Percentiles rank a stretch among this genome's conserved stretches.
These are phyloP conservation scores for Pedionomus torquatus DNA, from an alignment of 2,113 vertebrate genomes.

Conservation along the genomic window DNA sequence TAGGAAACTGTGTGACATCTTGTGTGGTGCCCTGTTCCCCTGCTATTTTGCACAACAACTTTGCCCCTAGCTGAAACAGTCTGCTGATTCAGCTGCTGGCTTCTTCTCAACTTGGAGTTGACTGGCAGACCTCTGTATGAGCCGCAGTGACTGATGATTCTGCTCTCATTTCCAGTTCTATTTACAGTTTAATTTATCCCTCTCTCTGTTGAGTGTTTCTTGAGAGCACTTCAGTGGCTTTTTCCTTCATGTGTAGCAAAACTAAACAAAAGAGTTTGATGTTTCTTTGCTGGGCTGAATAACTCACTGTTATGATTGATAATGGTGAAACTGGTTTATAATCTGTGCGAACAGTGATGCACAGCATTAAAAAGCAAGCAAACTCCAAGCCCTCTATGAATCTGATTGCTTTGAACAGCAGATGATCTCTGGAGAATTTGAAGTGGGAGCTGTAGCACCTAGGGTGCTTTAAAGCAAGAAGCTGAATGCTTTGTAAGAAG, in stretches of 20 bases:
- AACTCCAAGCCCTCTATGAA: background rate
- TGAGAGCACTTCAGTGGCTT: constrained; percentile 54
- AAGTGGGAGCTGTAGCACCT: background rate
- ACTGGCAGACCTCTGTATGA: background rate
- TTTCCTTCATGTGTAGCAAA: constrained; percentile 58
- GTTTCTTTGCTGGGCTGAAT: constrained; percentile 31
- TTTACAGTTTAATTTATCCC: constrained; percentile 57
- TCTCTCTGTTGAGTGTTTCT: background rate
- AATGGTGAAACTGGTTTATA: constrained; percentile 35
- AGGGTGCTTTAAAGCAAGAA: background rate
- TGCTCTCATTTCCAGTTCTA: constrained; percentile 31
- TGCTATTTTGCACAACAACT: accelerated
- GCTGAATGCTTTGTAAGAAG: background rate
- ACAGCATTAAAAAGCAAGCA: constrained; percentile 15
- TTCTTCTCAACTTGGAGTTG: background rate
- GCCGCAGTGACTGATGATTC: background rate
- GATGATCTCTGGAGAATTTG: background rate
- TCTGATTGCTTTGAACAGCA: constrained; percentile 7
- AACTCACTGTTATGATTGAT: constrained; percentile 43
- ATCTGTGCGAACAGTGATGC: constrained; percentile 11
- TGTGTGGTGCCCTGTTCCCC: accelerated
- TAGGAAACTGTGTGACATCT: background rate
- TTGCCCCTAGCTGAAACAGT: background rate
- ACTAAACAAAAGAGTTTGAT: constrained; percentile 43
- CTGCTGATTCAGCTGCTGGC: background rate